Evolutionary conservation across 2,113 vertebrate species (phyloP), one percentile per base, ranked within the genome.

Genomic region (Chaetorhynchus papuensis): DNA sequence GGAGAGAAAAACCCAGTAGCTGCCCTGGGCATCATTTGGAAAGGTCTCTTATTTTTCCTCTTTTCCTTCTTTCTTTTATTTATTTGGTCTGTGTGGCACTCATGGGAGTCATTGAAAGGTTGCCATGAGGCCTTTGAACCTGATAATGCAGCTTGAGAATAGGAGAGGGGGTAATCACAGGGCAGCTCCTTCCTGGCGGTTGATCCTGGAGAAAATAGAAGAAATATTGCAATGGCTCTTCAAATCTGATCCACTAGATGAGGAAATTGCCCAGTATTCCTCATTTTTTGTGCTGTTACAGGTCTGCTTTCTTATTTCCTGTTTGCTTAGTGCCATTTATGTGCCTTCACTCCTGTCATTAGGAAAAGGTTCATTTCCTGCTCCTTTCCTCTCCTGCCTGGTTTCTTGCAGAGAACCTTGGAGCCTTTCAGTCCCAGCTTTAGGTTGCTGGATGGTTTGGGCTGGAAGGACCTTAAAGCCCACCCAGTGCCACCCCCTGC

Each of bases 401-500:
- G 1, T 47, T 78, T 77, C 68, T 78, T 54, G 26, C 60, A 30
- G 19, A 41, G 69, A 39, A 35, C 5, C 8, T 39, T 47, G 23
- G 24, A 10, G 18, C 44, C 60, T 59, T 65, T 61, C 31, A 16
- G 39, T 45, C 26, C 50, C 49, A 23, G 82, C 33, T 61, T 35
- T 6, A 30, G 37, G 45, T 35, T 37, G 18, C 80, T 59, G 87
- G 6, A 11, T 30, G 27, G 52, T 65, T 80, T 72, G 37, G 31
- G 5, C 37, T 57, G 59, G 57, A 27, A 28, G 31, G 52, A 52
- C 33, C 33, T 52, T 33, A 52, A 66, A 89, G 8, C 27, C 37
- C 44, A 57, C 13, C 37, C 59, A 6, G 1, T n/a, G 0, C 60
- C 37, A 44, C 15, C 3, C 19, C 37, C 7, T 59, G 23, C 23